Evolutionary conservation across 2,888 invertebrate genomes (phyloP), one percentile per base, ranked within the genome.

Genomic region (Mayetiola destructor): DNA sequence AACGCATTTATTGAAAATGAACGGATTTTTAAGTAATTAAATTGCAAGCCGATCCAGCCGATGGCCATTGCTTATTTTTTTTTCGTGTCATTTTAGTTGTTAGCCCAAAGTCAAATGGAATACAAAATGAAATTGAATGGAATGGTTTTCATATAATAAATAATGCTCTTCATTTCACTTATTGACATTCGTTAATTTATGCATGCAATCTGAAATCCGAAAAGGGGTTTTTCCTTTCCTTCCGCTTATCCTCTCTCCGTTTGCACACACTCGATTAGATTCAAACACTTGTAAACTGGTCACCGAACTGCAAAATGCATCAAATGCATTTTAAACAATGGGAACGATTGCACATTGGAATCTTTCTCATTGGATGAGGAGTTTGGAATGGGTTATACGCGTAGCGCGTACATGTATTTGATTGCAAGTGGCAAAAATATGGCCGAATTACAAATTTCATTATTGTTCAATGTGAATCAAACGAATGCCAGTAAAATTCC

Each of bases 111-210:
- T n/a, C n/a, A n/a, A n/a, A n/a, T n/a, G n/a, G n/a, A n/a, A n/a
- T n/a, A n/a, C n/a, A n/a, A n/a, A n/a, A n/a, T n/a, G n/a, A n/a
- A n/a, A n/a, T n/a, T n/a, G n/a, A n/a, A n/a, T n/a, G n/a, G n/a
- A n/a, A n/a, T n/a, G n/a, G n/a, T n/a, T n/a, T n/a, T n/a, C n/a
- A n/a, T n/a, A n/a, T n/a, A n/a, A n/a, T 23, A 40, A 40, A 40
- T 23, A 40, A 40, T 40, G 40, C 40, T 21, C 40, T 40, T 40
- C 48, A 27, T 48, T 48, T 27, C 27, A 48, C 27, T 48, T 48
- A 48, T 48, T 48, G 48, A 48, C 48, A 48, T 48, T 48, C 12
- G 9, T 23, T 48, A 48, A 48, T 48, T 48, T 48, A 48, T 39
- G 16, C 23, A 12, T 48, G 48, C 48, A n/a, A n/a, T n/a, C n/a